Evolutionary conservation across 64 coral and sea anemone species (phyloP).

Genomic region (Stichodactyla mertensii): DNA sequence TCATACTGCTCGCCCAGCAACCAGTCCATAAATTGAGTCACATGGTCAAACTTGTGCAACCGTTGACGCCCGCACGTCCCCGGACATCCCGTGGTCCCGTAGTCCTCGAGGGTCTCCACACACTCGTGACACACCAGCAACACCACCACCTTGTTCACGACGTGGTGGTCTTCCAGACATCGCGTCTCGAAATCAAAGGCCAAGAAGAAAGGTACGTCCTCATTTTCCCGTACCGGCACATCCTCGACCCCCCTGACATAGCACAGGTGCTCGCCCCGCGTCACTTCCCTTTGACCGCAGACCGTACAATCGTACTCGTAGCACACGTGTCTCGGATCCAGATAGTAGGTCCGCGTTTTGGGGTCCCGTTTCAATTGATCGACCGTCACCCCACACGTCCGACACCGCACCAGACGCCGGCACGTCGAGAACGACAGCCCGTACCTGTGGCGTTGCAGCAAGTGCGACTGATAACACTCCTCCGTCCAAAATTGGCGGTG

Average conservation of each 20-base stretch:
- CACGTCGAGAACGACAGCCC: background rate
- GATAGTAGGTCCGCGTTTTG: too few species aligned
- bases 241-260: background rate
- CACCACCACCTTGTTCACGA: slow-evolving; percentile 1
- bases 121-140: slow-evolving; percentile 1
- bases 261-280: background rate
- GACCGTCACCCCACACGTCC: too few species aligned
- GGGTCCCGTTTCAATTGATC: too few species aligned
- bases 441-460: background rate
- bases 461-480: background rate
- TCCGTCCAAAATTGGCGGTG: background rate
- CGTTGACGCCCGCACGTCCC: too few species aligned
- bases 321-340: too few species aligned
- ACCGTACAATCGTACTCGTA: too few species aligned
- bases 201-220: background rate
- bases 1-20: too few species aligned
- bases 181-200: background rate
- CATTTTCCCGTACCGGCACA: background rate
- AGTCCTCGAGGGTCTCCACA: too few species aligned
- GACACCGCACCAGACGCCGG: background rate
- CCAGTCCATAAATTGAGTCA: too few species aligned
- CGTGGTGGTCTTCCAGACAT: background rate
- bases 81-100: too few species aligned
- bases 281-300: too few species aligned
- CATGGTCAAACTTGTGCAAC: too few species aligned